Base-by-base conservation (phyloP, 2,888 invertebrate genomes). In the Caradrina kadenii region DNA sequence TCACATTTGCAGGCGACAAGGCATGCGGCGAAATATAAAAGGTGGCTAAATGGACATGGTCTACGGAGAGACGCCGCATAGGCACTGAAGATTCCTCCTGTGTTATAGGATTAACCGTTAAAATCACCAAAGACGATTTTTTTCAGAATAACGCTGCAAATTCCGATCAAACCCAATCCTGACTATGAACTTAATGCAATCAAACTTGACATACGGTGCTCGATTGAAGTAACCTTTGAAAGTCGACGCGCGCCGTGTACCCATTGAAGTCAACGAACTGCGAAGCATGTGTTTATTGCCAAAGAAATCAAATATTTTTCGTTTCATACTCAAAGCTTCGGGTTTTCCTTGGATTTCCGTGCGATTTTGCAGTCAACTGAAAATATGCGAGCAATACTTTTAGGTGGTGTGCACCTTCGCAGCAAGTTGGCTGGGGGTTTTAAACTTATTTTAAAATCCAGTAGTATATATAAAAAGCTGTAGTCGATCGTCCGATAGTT, bases 201-300 rank as follows among this genome's bases (percentile, higher is more conserved):
- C 81, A 73, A 65, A 73, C 56, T 63, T 63, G 64, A 69, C 52
- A 64, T 49, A 60, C 48, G 68, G 69, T 68, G 63, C 61, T 69
- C 53, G 31, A 78, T 66, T 64, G 68, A 79, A 72, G 81, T 69
- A 67, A 69, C 67, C 73, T 79, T 67, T 73, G 53, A 60, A 54
- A 73, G 56, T 11, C 54, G 56, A 75, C 52, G 64, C 61, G 52
- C 55, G 31, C 48, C 62, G 61, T 66, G 61, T 66, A 73, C 39
- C 39, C 13, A 39, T 59, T 50, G 52, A 13, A 81, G 61, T 22
- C 81, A 81, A 73, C 69, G 79, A 79, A 81, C 81, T 78, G 79
- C 53, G 66, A 81, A 78, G 62, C 62, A 69, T 67, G 65, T 72
- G 79, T 64, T 64, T 69, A 81, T 73, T 81, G 66, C 63, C 63